Conservation (phyloP, 2,797 vertebrate species). For the Platyrinchus mystaceus region DNA sequence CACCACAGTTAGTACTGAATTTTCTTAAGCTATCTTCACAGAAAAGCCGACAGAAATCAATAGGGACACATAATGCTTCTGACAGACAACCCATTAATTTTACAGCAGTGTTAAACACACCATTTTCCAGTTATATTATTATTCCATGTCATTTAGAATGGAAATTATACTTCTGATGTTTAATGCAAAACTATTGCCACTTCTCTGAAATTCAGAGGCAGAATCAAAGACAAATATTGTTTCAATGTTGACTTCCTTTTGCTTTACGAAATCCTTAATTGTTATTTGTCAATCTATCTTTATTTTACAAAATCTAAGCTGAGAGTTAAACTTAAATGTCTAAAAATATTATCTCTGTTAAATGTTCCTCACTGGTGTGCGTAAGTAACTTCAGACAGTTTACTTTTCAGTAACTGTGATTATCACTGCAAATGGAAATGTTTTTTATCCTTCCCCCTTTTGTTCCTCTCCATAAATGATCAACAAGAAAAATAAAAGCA, state of each 20-base stretch:
- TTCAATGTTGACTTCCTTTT: neutral
- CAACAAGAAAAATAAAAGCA: neutral
- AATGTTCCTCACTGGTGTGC: neutral
- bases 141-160: neutral
- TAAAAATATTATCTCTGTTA: neutral
- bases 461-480: neutral
- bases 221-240: neutral
- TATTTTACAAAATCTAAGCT: neutral
- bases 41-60: neutral
- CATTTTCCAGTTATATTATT: neutral
- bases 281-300: neutral
- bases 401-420: neutral
- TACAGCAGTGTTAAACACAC: neutral
- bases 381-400: neutral
- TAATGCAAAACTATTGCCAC: neutral
- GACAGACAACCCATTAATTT: neutral
- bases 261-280: neutral
- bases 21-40: neutral
- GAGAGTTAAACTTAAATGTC: neutral
- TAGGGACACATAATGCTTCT: neutral
- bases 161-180: neutral
- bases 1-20: neutral
- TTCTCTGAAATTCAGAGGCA: neutral
- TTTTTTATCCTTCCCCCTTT: accelerated
- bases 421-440: neutral